These are phyloP conservation scores for Chinchilla lanigera DNA, from an alignment of 2,113 vertebrate species.

Conservation along the genomic window DNA sequence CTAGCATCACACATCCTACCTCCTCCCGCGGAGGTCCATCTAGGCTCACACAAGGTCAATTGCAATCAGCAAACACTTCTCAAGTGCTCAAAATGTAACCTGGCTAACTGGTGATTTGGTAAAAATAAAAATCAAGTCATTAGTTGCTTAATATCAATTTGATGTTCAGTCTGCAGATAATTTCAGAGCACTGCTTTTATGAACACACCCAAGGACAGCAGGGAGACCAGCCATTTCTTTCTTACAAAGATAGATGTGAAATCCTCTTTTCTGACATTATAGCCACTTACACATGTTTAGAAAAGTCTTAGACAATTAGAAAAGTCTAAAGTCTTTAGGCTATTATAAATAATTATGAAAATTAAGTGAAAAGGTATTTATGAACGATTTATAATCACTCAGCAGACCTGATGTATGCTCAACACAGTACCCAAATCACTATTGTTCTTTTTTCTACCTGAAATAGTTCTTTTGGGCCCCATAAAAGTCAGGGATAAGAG, in stretches of 20 bases:
- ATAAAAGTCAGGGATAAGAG: background rate
- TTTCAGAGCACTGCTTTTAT: background rate
- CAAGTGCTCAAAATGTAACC: background rate
- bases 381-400: background rate
- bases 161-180: background rate
- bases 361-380: background rate
- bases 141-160: background rate
- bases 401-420: background rate
- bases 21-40: background rate
- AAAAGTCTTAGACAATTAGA: background rate
- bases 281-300: background rate
- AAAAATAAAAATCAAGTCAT: slow-evolving; percentile 45
- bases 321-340: background rate
- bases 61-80: background rate
- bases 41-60: background rate
- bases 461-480: background rate
- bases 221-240: background rate
- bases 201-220: background rate
- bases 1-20: background rate
- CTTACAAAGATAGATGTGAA: background rate
- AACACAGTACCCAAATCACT: background rate
- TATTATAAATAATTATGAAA: slow-evolving; percentile 25
- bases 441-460: background rate
- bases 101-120: background rate
- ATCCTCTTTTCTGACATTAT: background rate